Percentiles rank a stretch among this genome's conserved stretches.
Evolutionary conservation across 1,140 invertebrate species (phyloP).

Genomic region (Oreohelix idahoensis): DNA sequence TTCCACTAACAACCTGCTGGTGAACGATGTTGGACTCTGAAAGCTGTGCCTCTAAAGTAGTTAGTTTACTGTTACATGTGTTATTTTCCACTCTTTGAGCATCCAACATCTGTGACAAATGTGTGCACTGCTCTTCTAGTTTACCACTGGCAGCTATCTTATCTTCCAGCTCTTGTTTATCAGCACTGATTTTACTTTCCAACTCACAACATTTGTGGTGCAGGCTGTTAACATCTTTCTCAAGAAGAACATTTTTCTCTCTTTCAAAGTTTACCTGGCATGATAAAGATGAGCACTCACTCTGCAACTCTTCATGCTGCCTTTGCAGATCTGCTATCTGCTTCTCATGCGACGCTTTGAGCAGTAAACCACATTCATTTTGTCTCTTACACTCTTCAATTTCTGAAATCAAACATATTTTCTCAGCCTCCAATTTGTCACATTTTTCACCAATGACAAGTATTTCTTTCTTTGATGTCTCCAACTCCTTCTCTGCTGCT

Average conservation of each 20-base stretch:
- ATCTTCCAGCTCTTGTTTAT: not conserved
- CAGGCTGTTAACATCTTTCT: not conserved
- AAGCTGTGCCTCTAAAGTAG: not conserved
- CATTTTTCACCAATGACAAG: not conserved
- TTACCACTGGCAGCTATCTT: not conserved
- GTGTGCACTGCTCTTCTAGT: constrained; percentile 5
- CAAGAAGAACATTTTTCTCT: not conserved
- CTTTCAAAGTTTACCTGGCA: not conserved
- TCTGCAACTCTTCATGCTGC: not conserved
- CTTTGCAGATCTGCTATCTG: not conserved
- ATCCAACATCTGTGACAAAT: not conserved
- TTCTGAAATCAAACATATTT: not conserved
- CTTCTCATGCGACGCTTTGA: not conserved
- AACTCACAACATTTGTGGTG: not conserved
- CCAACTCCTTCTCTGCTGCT: not conserved
- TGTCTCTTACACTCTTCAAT: constrained; percentile 1
- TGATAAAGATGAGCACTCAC: not conserved
- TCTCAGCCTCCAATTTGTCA: not conserved
- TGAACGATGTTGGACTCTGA: not conserved
- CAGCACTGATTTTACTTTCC: not conserved
- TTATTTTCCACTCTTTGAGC: not conserved
- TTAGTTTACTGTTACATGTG: not conserved
- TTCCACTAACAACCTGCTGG: not conserved
- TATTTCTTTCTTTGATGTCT: not conserved
- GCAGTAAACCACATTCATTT: not conserved